Base-by-base conservation (phyloP, 2,113 vertebrate genomes). In the Stercorarius parasiticus region DNA sequence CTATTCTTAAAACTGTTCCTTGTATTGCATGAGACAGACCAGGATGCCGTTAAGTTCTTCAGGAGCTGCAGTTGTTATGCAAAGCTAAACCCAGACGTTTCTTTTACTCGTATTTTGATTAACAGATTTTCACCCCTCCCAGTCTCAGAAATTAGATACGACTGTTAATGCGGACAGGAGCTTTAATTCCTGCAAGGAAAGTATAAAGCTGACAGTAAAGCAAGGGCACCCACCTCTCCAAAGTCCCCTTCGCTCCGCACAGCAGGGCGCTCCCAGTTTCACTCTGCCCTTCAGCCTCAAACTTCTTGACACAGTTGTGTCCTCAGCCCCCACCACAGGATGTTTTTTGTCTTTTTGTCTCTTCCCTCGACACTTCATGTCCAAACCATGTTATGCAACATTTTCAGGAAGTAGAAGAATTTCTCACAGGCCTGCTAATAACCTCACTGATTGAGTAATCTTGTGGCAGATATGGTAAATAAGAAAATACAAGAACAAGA, bases 371-470 rank as follows among this genome's bases (percentile, higher is more conserved):
- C 2, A 9, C 16, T 69, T 47, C 13, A n/a, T 32, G 15, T 49
- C n/a, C 11, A 32, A 43, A 77, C 26, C 3, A 0, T 14, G n/a
- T 59, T 16, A 47, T 0, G 2, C 15, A 86, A 43, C 10, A 14
- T 30, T 15, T 61, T 87, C 62, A 90, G 52, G 26, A 83, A 38
- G 25, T 13, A 10, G 8, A 69, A 15, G 15, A 83, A 45, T 20
- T 87, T 79, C 55, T 73, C 42, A 72, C 16, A 32, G 38, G 10
- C 11, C 32, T 79, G 43, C 30, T 59, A 50, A n/a, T 55, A 61
- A 67, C 10, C 9, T 40, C 15, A 32, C 1, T 32, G 9, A 64
- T 4, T 59, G 45, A 53, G 53, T 73, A 6, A 61, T n/a, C n/a
- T 70, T 70, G 17, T 30, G 29, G 23, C 50, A 74, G 25, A 66